A percentile compares a stretch with the other conserved stretches of the same genome.
phyloP scores from a whole-genome alignment of 37 sponge, comb jelly and placozoan species.

The Petrosia ficiformis region DNA sequence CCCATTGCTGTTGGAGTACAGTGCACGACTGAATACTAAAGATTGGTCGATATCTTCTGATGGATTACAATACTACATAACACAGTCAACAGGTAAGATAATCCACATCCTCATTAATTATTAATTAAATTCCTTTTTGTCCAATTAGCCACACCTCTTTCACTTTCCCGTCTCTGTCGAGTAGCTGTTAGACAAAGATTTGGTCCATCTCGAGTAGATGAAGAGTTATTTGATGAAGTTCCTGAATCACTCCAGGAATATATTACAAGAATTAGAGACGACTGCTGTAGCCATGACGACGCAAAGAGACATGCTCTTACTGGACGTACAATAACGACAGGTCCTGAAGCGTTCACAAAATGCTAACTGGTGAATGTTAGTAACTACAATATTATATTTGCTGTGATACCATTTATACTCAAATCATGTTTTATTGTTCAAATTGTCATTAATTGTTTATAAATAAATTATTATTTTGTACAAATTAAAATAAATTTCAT shows the following conservation, averaged over 20 bases:
- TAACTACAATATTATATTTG: too few species aligned
- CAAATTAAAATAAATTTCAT: too few species aligned
- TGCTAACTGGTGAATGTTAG: background rate
- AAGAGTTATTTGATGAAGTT: background rate
- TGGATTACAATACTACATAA: conserved; percentile 10
- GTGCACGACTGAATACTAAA: conserved; percentile 31
- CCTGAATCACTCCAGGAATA: conserved; percentile 5
- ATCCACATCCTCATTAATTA: background rate
- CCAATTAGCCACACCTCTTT: conserved; percentile 24
- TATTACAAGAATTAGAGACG: conserved; percentile 3
- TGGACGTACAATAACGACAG: background rate
- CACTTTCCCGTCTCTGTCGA: conserved; percentile 27
- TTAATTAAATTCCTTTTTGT: too few species aligned
- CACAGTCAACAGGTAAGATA: conserved; percentile 13
- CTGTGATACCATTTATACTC: too few species aligned
- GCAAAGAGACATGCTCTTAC: conserved; percentile 22
- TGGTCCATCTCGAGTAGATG: conserved; percentile 11
- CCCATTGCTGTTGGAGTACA: conserved; percentile 62
- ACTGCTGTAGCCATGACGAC: conserved; percentile 11
- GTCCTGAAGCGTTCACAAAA: background rate
- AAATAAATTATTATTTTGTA: too few species aligned
- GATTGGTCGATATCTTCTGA: conserved; percentile 12
- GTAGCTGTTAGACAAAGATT: conserved; percentile 26
- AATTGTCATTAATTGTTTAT: too few species aligned
- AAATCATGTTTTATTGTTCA: too few species aligned